phyloP scores from a whole-genome alignment of 2,888 invertebrate species.

The Tolmerus cingulatus region DNA sequence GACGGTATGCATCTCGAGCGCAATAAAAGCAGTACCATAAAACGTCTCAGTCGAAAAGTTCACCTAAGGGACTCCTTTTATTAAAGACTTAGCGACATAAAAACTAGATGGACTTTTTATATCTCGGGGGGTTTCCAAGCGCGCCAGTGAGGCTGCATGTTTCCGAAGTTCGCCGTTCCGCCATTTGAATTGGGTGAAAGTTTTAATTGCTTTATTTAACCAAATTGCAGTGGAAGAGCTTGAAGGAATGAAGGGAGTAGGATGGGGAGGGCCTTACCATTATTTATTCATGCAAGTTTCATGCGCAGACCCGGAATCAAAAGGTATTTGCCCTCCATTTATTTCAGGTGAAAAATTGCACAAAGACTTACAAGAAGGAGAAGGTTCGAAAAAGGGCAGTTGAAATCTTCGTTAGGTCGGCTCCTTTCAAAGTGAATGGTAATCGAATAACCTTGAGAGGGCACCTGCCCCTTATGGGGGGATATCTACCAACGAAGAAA shows the following conservation, averaged over 20 bases:
- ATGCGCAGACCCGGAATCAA: not conserved
- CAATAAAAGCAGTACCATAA: not conserved
- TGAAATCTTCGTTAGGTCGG: not conserved
- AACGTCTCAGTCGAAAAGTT: not conserved
- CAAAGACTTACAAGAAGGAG: not conserved
- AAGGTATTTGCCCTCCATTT: not conserved
- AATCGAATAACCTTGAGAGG: conserved; percentile 7
- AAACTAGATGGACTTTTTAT: not conserved
- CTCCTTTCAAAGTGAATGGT: not conserved
- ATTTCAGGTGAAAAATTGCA: conserved; percentile 10
- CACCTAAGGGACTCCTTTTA: not conserved
- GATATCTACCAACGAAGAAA: not conserved
- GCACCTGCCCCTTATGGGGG: not conserved
- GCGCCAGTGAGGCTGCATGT: not conserved
- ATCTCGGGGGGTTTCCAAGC: not conserved
- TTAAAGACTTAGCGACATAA: not conserved
- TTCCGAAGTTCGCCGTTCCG: not conserved
- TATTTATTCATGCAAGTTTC: conserved; percentile 1
- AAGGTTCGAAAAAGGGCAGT: not conserved
- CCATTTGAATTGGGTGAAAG: not conserved
- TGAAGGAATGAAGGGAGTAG: not conserved
- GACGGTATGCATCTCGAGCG: not conserved
- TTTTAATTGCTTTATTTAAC: not conserved
- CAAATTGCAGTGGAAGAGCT: not conserved
- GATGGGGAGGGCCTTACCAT: not conserved